A percentile compares a stretch with the other conserved stretches of the same genome.
phyloP scores from a whole-genome alignment of 53 echinoderm and acorn worm genomes.

The Hippasteria phrygiana region DNA sequence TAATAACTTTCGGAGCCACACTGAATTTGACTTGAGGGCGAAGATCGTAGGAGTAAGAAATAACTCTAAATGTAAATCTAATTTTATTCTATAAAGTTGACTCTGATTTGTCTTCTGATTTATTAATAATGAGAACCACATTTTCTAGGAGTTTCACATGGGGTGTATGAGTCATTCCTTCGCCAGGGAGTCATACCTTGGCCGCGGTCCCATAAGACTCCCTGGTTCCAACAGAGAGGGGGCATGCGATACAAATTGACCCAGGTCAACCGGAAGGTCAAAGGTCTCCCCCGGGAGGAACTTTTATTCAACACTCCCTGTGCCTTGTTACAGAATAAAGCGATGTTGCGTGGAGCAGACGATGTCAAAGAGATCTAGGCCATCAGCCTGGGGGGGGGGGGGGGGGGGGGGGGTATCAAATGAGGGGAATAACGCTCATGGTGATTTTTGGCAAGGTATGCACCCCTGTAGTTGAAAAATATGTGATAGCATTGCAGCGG shows the following conservation, averaged over 20 bases:
- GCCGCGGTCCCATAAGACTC: slow-evolving; percentile 28
- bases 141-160: neutral
- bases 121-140: slow-evolving; percentile 19
- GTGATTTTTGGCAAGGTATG: no score
- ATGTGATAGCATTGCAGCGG: no score
- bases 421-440: no score
- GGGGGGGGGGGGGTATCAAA: no score
- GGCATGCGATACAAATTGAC: neutral
- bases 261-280: slow-evolving; percentile 36
- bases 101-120: neutral
- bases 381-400: no score
- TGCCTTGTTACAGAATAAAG: slow-evolving; percentile 1
- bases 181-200: slow-evolving; percentile 21
- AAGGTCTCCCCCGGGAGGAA: slow-evolving; percentile 28
- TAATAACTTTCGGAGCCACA: no score
- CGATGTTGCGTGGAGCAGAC: no score
- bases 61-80: no score
- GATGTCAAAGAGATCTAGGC: no score
- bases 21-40: no score
- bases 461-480: no score
- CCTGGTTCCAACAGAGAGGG: neutral
- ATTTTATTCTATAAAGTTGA: neutral
- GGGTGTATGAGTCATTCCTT: slow-evolving; percentile 14
- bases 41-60: no score
- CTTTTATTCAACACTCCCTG: slow-evolving; percentile 43